These are phyloP conservation scores for Drosophila meridiana DNA, from an alignment of 2,888 invertebrate genomes.

Conservation along the genomic window DNA sequence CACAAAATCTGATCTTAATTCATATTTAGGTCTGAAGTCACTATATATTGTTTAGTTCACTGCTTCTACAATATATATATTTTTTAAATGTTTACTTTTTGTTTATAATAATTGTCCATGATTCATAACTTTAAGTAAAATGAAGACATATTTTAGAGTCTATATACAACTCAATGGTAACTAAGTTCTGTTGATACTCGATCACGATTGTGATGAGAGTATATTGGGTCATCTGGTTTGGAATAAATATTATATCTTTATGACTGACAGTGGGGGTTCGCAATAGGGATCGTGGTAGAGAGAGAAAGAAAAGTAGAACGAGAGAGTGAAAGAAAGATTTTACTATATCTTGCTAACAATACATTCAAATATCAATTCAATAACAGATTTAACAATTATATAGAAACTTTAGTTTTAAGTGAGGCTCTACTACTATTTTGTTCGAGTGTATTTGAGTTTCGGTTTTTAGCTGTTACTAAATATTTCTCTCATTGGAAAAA, in stretches of 20 bases:
- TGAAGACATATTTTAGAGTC: not conserved
- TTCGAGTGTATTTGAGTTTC: conserved; percentile 7
- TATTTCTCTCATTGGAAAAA: conserved; percentile 20
- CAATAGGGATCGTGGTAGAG: not conserved
- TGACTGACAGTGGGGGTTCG: no score
- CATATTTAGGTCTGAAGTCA: no score
- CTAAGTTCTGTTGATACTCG: not conserved
- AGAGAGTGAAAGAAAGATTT: not conserved
- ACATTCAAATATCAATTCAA: not conserved
- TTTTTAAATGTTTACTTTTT: not conserved
- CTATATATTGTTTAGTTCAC: no score
- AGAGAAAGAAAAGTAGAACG: not conserved
- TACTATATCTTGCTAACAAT: not conserved
- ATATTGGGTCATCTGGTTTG: not conserved
- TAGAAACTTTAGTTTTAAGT: no score
- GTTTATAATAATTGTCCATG: not conserved
- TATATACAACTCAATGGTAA: not conserved
- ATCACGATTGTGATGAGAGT: not conserved
- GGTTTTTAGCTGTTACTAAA: not conserved
- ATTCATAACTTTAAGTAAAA: not conserved
- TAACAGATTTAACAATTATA: no score
- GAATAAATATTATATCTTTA: no score
- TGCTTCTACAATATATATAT: not conserved
- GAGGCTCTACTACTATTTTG: no score
- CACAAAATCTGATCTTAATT: not conserved